These are phyloP conservation scores for Ailuropoda melanoleuca DNA, from an alignment of 2,113 vertebrate genomes.

Conservation along the genomic window DNA sequence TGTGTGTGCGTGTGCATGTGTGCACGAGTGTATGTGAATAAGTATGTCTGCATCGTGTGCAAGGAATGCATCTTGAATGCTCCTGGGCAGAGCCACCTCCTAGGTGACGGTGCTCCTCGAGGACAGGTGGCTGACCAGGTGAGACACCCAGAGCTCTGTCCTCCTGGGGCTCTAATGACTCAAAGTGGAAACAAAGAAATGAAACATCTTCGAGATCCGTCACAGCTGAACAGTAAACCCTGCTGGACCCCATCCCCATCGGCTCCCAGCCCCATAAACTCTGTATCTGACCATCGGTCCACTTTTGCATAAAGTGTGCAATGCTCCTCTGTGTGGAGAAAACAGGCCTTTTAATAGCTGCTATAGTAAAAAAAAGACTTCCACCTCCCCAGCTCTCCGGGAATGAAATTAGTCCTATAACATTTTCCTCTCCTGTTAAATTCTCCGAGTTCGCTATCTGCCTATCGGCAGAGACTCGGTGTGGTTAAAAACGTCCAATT, in stretches of 20 bases:
- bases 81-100: not conserved
- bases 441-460: not conserved
- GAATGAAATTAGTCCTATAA: slow-evolving; percentile 38
- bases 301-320: not conserved
- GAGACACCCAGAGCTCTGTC: not conserved
- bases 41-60: not conserved
- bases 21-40: not conserved
- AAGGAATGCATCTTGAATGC: not conserved
- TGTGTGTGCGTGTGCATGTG: too few species aligned
- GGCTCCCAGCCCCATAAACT: not conserved
- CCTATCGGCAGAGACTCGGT: not conserved
- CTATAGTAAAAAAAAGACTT: slow-evolving; percentile 48
- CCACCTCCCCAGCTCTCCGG: not conserved
- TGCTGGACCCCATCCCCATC: not conserved
- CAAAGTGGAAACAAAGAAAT: not conserved
- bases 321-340: not conserved
- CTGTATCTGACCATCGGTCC: not conserved
- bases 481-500: slow-evolving; percentile 60
- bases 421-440: not conserved
- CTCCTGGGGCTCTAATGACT: not conserved
- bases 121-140: not conserved
- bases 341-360: not conserved
- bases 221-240: not conserved
- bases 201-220: not conserved
- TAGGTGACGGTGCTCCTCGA: accelerated